These are phyloP conservation scores for Dromius quadrimaculatus DNA, from an alignment of 2,888 invertebrate genomes.

Conservation along the genomic window DNA sequence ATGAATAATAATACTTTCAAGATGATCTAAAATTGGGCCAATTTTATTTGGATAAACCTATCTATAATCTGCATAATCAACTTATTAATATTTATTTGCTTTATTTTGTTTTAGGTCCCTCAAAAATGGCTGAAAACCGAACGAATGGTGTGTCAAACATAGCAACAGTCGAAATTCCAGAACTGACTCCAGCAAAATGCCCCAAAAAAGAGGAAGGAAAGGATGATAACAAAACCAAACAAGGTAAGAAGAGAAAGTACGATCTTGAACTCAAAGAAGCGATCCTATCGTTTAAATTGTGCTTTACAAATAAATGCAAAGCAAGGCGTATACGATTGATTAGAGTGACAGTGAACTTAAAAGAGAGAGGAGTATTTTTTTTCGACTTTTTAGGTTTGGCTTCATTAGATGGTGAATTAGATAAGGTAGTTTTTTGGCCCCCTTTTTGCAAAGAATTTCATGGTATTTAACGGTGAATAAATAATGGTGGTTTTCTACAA, in stretches of 20 bases:
- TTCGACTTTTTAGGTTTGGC: not conserved
- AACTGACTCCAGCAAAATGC: conserved; percentile 17
- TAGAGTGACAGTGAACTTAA: conserved; percentile 31
- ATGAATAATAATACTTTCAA: too few species aligned
- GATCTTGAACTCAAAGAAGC: conserved; percentile 9
- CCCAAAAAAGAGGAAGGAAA: conserved; percentile 28
- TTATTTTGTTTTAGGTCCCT: too few species aligned
- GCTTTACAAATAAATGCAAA: conserved; percentile 9
- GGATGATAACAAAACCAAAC: conserved; percentile 1
- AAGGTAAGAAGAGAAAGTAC: conserved; percentile 18
- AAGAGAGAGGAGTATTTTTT: conserved; percentile 23
- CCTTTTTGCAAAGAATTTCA: too few species aligned
- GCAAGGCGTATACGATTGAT: conserved; percentile 34
- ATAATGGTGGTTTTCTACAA: too few species aligned
- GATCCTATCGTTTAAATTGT: not conserved
- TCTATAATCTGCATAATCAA: too few species aligned
- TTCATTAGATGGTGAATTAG: conserved; percentile 12
- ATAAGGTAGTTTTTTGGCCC: not conserved
- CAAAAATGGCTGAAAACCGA: conserved; percentile 22
- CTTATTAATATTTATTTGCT: too few species aligned
- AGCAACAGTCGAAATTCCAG: conserved; percentile 37
- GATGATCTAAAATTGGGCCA: too few species aligned
- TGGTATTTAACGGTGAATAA: too few species aligned
- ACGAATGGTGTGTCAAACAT: conserved; percentile 24
- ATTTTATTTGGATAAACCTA: too few species aligned